Evolutionary conservation across 2,113 vertebrate genomes (phyloP), one percentile per base, ranked within the genome.

Genomic region (Tragelaphus strepsiceros): DNA sequence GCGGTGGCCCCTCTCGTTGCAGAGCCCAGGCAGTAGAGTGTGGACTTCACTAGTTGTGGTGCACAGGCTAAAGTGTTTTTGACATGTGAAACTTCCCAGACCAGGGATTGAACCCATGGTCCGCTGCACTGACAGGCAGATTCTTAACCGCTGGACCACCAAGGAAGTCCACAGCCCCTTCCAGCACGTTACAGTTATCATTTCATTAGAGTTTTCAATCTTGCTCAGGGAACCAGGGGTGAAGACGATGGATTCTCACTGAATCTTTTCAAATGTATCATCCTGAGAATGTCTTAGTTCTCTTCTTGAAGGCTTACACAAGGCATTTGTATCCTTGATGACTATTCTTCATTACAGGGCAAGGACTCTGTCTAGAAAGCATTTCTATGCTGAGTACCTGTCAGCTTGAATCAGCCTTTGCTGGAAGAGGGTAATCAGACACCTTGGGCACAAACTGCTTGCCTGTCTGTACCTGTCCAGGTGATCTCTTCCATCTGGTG

Each of bases 11-110:
- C 12, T 26, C 71, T 77, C 0, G 39, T 26, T 43, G 39, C 22
- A 24, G 22, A 43, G 39, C 6, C 35, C 71, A 7, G 2, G 39
- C 71, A 7, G 21, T 2, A 26, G 39, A 7, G 22, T 77, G 71
- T 0, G 1, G 71, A 43, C 71, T 77, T 43, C 71, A 7, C 6
- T 15, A 43, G 6, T 26, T 43, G 39, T 43, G 71, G 39, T 1
- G 0, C 22, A 26, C 0, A 1, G 71, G 71, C 39, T 77, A 26
- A 26, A 32, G 6, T 77, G 71, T 77, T 12, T 43, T 13, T 43
- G 39, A 39, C 22, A 2, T 43, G 71, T 77, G 71, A 43, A 43
- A 3, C 71, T 26, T 77, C 71, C 71, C 39, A 24, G 71, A 43
- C 39, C 39, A 26, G 12, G 71, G 39, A 43, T 43, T 35, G 26